Percentiles rank a stretch among this genome's conserved stretches.
Evolutionary conservation across 30 jellyfish, hydroid and myxozoan species (phyloP).

Genomic region (Aurelia sp.): DNA sequence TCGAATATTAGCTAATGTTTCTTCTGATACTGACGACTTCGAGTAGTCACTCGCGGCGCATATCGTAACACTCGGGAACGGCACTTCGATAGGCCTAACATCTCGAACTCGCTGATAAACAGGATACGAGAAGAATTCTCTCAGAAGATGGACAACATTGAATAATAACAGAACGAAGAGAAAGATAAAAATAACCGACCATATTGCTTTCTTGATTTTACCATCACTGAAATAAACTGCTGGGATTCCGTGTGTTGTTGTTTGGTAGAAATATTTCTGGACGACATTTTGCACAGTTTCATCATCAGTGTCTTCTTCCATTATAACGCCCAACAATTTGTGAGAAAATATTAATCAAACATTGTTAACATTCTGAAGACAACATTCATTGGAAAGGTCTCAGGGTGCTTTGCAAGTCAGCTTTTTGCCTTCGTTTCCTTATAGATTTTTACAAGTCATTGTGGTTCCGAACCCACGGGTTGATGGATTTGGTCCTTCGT

Average conservation of each 20-base stretch:
- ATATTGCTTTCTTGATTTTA: slow-evolving; percentile 19
- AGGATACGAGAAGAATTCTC: slow-evolving; percentile 40
- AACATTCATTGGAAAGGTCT: no score
- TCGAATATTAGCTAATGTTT: slow-evolving; percentile 21
- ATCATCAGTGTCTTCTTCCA: neutral
- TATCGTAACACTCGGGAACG: slow-evolving; percentile 64
- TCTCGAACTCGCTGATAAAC: slow-evolving; percentile 41
- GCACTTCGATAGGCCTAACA: slow-evolving; percentile 27
- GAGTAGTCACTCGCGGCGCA: slow-evolving; percentile 70
- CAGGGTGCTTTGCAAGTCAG: no score
- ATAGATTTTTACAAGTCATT: no score
- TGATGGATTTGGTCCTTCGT: no score
- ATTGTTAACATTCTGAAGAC: no score
- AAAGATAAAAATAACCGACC: slow-evolving; percentile 34
- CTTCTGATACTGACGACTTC: slow-evolving; percentile 41
- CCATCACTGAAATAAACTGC: slow-evolving; percentile 60
- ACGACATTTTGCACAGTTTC: slow-evolving; percentile 25
- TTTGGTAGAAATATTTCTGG: slow-evolving; percentile 46
- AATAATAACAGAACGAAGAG: slow-evolving; percentile 2
- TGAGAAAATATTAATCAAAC: no score
- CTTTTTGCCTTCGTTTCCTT: no score
- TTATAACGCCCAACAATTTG: neutral
- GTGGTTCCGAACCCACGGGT: no score
- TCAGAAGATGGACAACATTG: slow-evolving; percentile 23
- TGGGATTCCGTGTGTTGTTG: slow-evolving; percentile 55